These are phyloP conservation scores for Acanthaster planci DNA, from an alignment of 35 echinoderm and acorn worm species.

Conservation along the genomic window DNA sequence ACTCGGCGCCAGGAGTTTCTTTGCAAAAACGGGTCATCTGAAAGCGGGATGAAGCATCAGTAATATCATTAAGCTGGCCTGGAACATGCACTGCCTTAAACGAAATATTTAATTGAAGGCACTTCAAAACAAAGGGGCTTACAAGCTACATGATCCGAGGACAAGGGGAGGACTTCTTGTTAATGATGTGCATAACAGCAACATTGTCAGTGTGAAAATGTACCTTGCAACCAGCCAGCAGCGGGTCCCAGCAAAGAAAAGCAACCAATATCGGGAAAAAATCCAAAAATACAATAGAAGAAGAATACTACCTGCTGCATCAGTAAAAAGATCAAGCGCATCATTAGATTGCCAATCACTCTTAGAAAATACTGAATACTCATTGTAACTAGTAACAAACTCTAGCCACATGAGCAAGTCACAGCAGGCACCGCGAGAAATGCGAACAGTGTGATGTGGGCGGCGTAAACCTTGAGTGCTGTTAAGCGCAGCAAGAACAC, in stretches of 20 bases:
- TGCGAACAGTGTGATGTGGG: not conserved
- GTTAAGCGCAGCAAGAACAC: slow-evolving; percentile 37
- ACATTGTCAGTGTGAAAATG: slow-evolving; percentile 29
- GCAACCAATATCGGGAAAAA: slow-evolving; percentile 16
- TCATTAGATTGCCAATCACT: not conserved
- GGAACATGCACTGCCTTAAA: slow-evolving; percentile 15
- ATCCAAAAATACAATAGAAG: slow-evolving; percentile 30
- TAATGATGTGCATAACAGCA: slow-evolving; percentile 22
- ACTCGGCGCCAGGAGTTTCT: not conserved
- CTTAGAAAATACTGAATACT: not conserved
- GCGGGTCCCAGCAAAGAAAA: not conserved
- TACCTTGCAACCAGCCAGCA: not conserved
- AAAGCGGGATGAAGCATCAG: slow-evolving; percentile 41
- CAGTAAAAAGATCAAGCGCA: slow-evolving; percentile 25
- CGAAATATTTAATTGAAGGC: slow-evolving; percentile 10
- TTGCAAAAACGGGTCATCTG: not conserved
- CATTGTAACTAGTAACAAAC: slow-evolving; percentile 33
- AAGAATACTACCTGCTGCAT: slow-evolving; percentile 36
- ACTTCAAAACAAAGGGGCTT: not conserved
- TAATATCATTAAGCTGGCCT: slow-evolving; percentile 21
- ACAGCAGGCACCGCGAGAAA: not conserved
- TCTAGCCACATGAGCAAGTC: slow-evolving; percentile 4
- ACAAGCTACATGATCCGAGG: slow-evolving; percentile 28
- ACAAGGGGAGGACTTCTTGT: slow-evolving; percentile 15
- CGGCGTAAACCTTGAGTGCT: not conserved